Percentiles rank a stretch among this genome's conserved stretches.
Conservation (phyloP, 2,113 vertebrate genomes). For the Pluvianellus socialis region DNA sequence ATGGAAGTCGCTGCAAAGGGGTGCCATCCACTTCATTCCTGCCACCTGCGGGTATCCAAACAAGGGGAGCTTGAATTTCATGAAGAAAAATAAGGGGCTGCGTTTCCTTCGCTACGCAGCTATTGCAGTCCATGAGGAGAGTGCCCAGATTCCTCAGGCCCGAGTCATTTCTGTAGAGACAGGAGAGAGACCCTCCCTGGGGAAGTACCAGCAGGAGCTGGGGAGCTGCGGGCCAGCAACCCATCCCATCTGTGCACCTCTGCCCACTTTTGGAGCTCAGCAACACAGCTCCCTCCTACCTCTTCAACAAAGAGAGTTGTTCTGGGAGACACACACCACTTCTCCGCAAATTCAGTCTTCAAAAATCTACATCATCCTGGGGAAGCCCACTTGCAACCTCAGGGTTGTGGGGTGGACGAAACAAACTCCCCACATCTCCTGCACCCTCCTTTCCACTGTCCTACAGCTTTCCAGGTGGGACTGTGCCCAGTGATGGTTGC, state of each 20-base stretch:
- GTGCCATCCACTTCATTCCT: not conserved
- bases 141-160: not conserved
- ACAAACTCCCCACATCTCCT: not conserved
- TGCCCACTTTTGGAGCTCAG: not conserved
- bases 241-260: not conserved
- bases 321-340: not conserved
- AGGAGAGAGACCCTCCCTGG: not conserved
- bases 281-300: not conserved
- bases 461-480: not conserved
- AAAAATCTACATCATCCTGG: not conserved
- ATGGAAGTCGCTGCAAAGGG: fast-evolving
- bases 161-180: not conserved
- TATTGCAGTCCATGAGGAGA: not conserved
- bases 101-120: not conserved
- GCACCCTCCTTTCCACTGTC: not conserved
- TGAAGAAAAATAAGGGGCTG: not conserved
- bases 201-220: not conserved
- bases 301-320: not conserved
- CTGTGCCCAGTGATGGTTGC: not conserved
- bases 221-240: not conserved
- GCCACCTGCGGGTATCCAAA: not conserved
- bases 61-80: not conserved
- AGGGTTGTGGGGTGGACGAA: not conserved
- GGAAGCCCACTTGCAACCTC: not conserved
- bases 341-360: not conserved